These are phyloP conservation scores for Hylia prasina DNA, from an alignment of 2,113 vertebrate species.

Conservation along the genomic window DNA sequence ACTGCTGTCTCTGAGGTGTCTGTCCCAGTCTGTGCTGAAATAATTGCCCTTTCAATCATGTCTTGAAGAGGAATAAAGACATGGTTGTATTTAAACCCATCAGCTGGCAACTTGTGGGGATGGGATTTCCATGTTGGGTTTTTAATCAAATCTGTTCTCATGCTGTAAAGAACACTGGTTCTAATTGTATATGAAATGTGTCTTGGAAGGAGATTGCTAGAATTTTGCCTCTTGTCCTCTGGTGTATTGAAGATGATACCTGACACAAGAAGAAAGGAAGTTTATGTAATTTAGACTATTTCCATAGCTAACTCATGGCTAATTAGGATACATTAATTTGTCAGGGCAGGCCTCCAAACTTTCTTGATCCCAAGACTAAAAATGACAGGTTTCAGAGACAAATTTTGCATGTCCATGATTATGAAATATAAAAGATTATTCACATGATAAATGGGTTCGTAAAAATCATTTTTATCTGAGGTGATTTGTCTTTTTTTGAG, in stretches of 20 bases:
- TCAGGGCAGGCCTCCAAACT: background rate
- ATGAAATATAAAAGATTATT: background rate
- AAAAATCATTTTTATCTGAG: background rate
- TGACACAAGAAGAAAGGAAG: background rate
- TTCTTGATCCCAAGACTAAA: background rate
- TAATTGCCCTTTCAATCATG: constrained; percentile 73
- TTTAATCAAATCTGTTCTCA: constrained; percentile 67
- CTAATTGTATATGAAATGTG: constrained; percentile 69
- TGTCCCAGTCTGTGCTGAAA: constrained; percentile 56
- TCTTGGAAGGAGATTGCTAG: background rate
- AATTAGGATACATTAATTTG: background rate
- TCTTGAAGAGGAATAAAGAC: constrained; percentile 76
- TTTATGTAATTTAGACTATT: background rate
- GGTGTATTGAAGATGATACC: constrained; percentile 65
- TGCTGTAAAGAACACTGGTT: constrained; percentile 67
- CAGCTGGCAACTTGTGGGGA: constrained; percentile 67
- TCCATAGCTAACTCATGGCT: background rate
- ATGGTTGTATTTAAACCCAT: constrained; percentile 73
- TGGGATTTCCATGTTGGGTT: constrained; percentile 72
- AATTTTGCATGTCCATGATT: background rate
- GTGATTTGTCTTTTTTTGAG: background rate
- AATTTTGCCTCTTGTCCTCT: background rate
- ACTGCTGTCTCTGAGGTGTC: background rate
- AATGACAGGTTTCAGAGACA: background rate
- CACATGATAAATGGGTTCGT: background rate